Conservation (phyloP, 2,797 vertebrate genomes). For the Acanthurus leucopareius region DNA sequence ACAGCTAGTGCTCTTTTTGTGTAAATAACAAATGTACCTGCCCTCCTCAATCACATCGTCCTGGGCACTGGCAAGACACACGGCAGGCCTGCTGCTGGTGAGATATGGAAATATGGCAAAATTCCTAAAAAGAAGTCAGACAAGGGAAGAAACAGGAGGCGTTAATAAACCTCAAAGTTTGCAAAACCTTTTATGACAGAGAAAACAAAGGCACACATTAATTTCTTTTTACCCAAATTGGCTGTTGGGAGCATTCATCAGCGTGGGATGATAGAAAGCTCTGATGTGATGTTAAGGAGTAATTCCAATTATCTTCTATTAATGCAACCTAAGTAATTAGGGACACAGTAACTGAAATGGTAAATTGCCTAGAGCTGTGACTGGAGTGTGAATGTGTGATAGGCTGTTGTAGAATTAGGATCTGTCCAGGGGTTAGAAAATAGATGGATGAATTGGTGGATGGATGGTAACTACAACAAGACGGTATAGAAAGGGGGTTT, state of each 20-base stretch:
- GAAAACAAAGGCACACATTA: background rate
- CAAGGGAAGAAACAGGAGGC: background rate
- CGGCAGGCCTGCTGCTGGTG: too few relatives aligned
- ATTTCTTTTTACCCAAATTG: slow-evolving; percentile 1
- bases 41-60: too few relatives aligned
- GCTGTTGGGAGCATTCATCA: slow-evolving; percentile 9
- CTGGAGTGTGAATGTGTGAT: background rate
- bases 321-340: slow-evolving; percentile 28
- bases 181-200: background rate
- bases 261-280: slow-evolving; percentile 3
- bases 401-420: background rate
- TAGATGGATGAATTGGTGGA: background rate
- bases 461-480: background rate
- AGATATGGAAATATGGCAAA: background rate
- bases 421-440: background rate
- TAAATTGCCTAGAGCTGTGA: slow-evolving; percentile 16
- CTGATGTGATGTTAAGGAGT: slow-evolving; percentile 32
- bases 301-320: slow-evolving; percentile 30
- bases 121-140: background rate
- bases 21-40: too few relatives aligned
- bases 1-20: too few relatives aligned
- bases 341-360: slow-evolving; percentile 3
- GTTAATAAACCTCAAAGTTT: background rate
- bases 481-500: background rate
- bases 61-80: too few relatives aligned